These are phyloP conservation scores for Neopelma chrysocephalum DNA, from an alignment of 2,797 vertebrate species.

Conservation along the genomic window DNA sequence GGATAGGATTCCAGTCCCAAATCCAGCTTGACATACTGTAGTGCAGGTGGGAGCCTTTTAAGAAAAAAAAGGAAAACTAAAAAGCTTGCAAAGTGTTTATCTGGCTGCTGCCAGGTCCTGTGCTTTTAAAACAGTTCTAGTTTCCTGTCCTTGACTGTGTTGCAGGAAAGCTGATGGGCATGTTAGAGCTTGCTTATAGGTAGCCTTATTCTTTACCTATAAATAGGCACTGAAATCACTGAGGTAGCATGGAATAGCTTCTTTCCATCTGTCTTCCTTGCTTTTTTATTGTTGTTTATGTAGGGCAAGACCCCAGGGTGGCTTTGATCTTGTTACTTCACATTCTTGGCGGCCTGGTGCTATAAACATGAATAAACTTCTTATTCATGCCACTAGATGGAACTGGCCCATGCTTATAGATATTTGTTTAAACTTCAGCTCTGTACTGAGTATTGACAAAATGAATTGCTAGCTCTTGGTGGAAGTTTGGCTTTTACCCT, in stretches of 20 bases:
- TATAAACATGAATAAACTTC: constrained; percentile 29
- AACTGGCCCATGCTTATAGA: constrained; percentile 4
- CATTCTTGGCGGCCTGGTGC: not conserved
- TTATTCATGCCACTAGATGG: constrained; percentile 34
- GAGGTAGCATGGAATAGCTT: not conserved
- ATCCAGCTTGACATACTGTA: not conserved
- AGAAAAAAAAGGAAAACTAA: not conserved
- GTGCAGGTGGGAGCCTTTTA: not conserved
- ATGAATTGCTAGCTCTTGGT: not conserved
- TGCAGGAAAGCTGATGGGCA: not conserved
- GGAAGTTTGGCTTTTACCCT: constrained; percentile 28
- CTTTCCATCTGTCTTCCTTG: constrained; percentile 12
- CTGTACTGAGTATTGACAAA: constrained; percentile 13
- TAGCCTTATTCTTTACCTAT: constrained; percentile 10
- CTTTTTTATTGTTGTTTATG: constrained; percentile 40
- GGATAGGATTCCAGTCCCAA: not conserved
- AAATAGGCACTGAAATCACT: not conserved
- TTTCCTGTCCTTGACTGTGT: not conserved
- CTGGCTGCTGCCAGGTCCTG: not conserved
- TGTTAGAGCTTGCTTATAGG: not conserved
- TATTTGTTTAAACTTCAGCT: constrained; percentile 43
- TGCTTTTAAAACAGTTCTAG: not conserved
- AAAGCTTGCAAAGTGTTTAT: not conserved
- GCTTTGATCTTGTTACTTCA: constrained; percentile 43
- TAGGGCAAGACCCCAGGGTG: constrained; percentile 33